Conservation (phyloP, 2,888 invertebrate species). For the Nectonema munidae region DNA sequence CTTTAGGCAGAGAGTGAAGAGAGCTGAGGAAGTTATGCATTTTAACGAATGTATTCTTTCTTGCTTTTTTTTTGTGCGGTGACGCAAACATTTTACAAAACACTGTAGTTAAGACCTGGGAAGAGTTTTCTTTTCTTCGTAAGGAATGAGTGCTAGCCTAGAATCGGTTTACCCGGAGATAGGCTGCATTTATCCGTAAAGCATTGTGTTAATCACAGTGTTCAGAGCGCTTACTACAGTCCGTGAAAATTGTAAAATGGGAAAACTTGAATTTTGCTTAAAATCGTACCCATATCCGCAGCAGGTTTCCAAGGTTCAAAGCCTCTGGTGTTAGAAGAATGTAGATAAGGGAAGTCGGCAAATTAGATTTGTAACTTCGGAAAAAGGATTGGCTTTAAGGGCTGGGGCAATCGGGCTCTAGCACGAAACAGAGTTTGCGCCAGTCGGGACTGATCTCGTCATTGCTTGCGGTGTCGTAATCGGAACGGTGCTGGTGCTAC, state of each 20-base stretch:
- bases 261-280: constrained; percentile 24
- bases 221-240: too few species aligned
- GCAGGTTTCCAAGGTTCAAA: constrained; percentile 40
- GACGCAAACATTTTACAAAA: too few species aligned
- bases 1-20: too few species aligned
- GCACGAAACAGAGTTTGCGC: constrained; percentile 24
- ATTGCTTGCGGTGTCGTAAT: constrained; percentile 17
- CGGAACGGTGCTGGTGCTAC: constrained; percentile 18
- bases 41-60: too few species aligned
- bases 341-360: constrained; percentile 37
- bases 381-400: constrained; percentile 41
- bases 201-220: too few species aligned
- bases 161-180: too few species aligned
- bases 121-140: constrained; percentile 27
- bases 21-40: too few species aligned
- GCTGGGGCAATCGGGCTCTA: constrained; percentile 32
- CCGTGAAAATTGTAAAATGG: constrained; percentile 26
- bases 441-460: constrained; percentile 20
- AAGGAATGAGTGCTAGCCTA: too few species aligned
- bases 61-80: too few species aligned
- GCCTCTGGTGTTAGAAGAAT: constrained; percentile 36
- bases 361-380: constrained; percentile 33
- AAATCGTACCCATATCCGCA: constrained; percentile 38
- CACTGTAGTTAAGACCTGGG: constrained; percentile 21
- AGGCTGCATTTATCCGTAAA: too few species aligned